Base-by-base conservation (phyloP, 2,113 vertebrate genomes). In the Psilopsiagon aymara region DNA sequence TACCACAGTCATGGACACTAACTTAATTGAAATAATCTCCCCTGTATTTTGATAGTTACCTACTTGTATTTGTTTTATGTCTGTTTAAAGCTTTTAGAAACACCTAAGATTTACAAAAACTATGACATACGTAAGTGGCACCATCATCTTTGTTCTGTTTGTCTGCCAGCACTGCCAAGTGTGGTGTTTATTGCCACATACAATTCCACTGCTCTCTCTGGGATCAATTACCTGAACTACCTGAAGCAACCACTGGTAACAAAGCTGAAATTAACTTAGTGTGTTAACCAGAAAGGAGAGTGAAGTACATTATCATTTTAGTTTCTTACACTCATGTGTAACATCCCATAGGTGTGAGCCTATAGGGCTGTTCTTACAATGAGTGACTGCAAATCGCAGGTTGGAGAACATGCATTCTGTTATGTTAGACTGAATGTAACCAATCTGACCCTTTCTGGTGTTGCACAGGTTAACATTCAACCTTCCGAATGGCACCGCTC, bases 401-500 rank as follows among this genome's bases (percentile, higher is more conserved):
- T 46, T 51, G 23, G 17, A 78, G 25, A 75, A 43, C 2, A 2
- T 39, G 27, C 3, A 27, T 76, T 60, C 24, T 82, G 29, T 25
- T 80, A 29, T 66, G 15, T 67, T 64, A 27, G 19, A 52, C 3
- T 52, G 88, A 41, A 31, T 49, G 11, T 93, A 91, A 91, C 33
- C 2, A 0, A 8, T 73, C 88, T 9, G 86, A 1, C 25, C 3
- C 17, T 86, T 95, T 79, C 47, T 86, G 51, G 3, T 95, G 43
- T 82, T 85, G 13, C 79, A 44, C 77, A 99, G 99, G 99, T 99
- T 95, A 99, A 99, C 95, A 99, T 99, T 87, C 99, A 99, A 74
- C 99, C 98, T 10, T 99, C 99, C 1, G 99, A 99, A 80, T 99
- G 99, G 99, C 99, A 99, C 89, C 98, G 98, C 1, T 98, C 99